These are phyloP conservation scores for Pachyrhynchus sulphureomaculatus DNA, from an alignment of 1,140 invertebrate species.

Conservation along the genomic window DNA sequence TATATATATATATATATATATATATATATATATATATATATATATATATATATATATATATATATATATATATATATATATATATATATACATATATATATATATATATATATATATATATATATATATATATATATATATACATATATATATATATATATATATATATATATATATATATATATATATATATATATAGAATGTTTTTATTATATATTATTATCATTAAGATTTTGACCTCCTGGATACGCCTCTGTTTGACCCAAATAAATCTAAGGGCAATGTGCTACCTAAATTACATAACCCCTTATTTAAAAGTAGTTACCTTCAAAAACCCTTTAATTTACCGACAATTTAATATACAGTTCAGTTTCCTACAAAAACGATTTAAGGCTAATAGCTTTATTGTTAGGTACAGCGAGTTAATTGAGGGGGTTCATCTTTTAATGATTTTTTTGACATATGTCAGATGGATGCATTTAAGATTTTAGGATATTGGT, in stretches of 20 bases:
- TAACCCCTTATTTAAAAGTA: background rate
- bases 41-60: too few species aligned
- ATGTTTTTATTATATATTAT: too few species aligned
- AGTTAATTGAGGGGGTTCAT: background rate
- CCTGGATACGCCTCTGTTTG: background rate
- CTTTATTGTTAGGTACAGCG: background rate
- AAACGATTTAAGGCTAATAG: background rate
- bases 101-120: too few species aligned
- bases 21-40: too few species aligned
- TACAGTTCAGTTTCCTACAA: background rate
- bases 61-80: too few species aligned
- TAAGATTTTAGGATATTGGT: too few species aligned
- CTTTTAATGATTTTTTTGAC: background rate
- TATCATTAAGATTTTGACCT: background rate
- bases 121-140: too few species aligned
- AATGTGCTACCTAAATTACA: background rate
- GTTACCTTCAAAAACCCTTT: background rate
- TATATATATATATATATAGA: too few species aligned
- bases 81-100: too few species aligned
- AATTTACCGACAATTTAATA: conserved; percentile 9
- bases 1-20: too few species aligned
- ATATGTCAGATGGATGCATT: background rate
- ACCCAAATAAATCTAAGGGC: conserved; percentile 11
- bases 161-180: too few species aligned
- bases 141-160: too few species aligned